A percentile compares a stretch with the other conserved stretches of the same genome.
These are phyloP conservation scores for Lordiphosa fenestrarum DNA, from an alignment of 2,888 invertebrate species.

Conservation along the genomic window DNA sequence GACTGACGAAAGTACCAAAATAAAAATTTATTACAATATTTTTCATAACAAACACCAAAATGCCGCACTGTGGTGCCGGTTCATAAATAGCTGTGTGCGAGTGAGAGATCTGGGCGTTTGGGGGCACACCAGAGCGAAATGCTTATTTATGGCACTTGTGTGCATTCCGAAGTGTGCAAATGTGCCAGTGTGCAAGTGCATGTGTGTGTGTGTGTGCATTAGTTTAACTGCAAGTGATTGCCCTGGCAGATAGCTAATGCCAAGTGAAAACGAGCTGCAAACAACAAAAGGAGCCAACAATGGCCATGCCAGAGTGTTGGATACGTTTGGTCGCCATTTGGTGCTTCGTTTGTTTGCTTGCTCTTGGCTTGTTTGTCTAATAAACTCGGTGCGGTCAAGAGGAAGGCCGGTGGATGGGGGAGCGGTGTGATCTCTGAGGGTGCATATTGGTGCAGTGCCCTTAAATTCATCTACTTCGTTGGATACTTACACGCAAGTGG, in stretches of 20 bases:
- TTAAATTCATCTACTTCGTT: constrained; percentile 37
- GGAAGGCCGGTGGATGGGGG: neutral
- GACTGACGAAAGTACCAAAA: constrained; percentile 17
- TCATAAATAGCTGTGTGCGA: constrained; percentile 2
- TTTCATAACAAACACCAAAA: constrained; percentile 6
- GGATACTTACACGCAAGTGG: constrained; percentile 33
- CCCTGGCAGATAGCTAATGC: constrained; percentile 41
- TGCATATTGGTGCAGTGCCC: constrained; percentile 26
- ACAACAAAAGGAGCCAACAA: constrained; percentile 27
- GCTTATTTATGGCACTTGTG: constrained; percentile 64
- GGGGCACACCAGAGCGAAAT: constrained; percentile 44
- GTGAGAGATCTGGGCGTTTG: constrained; percentile 24
- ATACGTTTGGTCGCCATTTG: constrained; percentile 11
- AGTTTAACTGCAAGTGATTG: constrained; percentile 61
- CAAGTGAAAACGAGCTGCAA: constrained; percentile 29
- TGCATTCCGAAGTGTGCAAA: constrained; percentile 36
- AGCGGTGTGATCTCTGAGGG: neutral
- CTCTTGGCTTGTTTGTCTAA: constrained; percentile 30
- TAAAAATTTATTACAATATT: constrained; percentile 6
- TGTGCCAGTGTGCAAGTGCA: constrained; percentile 10
- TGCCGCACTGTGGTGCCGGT: constrained; percentile 2
- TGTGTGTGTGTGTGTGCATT: constrained; percentile 32
- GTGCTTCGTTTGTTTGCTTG: constrained; percentile 15
- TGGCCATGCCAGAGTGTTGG: constrained; percentile 10
- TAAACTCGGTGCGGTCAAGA: constrained; percentile 20